Conservation (phyloP, 2,113 vertebrate genomes). For the Psittacara wagleri region DNA sequence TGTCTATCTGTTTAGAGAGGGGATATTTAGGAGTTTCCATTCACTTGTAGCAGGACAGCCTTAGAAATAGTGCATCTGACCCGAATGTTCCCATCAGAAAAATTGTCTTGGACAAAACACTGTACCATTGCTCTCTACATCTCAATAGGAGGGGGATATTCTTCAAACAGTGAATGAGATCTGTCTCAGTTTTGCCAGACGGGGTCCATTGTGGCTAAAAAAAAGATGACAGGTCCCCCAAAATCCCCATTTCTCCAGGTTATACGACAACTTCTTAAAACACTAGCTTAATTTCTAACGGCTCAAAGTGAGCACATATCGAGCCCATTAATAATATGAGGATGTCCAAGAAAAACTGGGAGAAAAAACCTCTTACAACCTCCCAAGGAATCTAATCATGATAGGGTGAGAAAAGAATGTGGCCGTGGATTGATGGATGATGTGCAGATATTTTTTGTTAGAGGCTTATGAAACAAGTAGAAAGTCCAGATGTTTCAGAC, state of each 20-base stretch:
- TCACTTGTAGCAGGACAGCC: not conserved
- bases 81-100: not conserved
- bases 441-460: slow-evolving; percentile 56
- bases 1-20: not conserved
- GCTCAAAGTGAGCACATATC: not conserved
- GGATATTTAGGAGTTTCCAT: not conserved
- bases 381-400: slow-evolving; percentile 54
- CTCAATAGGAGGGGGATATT: not conserved
- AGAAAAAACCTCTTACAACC: not conserved
- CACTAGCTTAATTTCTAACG: not conserved
- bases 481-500: slow-evolving; percentile 62
- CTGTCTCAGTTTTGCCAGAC: not conserved
- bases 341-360: slow-evolving; percentile 43
- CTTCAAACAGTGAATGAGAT: not conserved
- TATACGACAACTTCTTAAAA: not conserved
- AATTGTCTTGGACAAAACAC: not conserved
- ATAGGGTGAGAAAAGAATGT: slow-evolving; percentile 64
- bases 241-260: not conserved
- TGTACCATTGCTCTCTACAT: not conserved
- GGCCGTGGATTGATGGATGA: slow-evolving; percentile 52
- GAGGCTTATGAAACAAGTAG: slow-evolving; percentile 55
- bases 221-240: not conserved
- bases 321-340: not conserved
- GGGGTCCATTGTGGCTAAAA: not conserved
- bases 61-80: not conserved